Evolutionary conservation across 2,113 vertebrate species (phyloP).

Genomic region (Grus americana): DNA sequence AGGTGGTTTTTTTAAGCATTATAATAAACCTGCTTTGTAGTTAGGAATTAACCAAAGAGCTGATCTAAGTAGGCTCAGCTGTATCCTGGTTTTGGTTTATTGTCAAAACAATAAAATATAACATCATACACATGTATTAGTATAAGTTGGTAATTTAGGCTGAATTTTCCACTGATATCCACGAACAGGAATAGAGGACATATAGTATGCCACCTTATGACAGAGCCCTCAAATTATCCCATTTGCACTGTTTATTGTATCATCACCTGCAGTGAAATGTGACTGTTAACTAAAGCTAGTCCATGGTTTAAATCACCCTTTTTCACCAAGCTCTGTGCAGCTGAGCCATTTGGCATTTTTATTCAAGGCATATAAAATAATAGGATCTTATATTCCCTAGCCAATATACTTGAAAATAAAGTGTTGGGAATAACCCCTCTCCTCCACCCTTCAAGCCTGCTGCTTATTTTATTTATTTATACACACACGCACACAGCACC

Average conservation of each 20-base stretch:
- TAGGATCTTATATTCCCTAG: background rate
- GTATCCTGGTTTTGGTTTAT: background rate
- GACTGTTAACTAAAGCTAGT: background rate
- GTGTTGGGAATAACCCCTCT: background rate
- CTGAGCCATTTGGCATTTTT: background rate
- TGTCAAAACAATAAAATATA: background rate
- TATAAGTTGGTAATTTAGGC: background rate
- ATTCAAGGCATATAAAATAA: background rate
- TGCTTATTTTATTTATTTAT: background rate
- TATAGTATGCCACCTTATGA: background rate
- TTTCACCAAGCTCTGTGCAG: background rate
- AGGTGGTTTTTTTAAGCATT: background rate
- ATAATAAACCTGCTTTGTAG: background rate
- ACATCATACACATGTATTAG: background rate
- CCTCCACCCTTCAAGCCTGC: accelerated
- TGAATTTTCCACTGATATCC: background rate
- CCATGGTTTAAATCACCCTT: background rate
- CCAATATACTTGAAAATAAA: background rate
- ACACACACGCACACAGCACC: accelerated
- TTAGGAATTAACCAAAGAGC: background rate
- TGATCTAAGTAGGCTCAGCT: background rate
- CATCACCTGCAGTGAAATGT: background rate
- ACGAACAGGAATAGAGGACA: background rate
- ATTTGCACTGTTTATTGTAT: background rate
- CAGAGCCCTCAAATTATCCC: background rate